A percentile compares a stretch with the other conserved stretches of the same genome.
These are phyloP conservation scores for Camelus dromedarius DNA, from an alignment of 2,113 vertebrate genomes.

Conservation along the genomic window DNA sequence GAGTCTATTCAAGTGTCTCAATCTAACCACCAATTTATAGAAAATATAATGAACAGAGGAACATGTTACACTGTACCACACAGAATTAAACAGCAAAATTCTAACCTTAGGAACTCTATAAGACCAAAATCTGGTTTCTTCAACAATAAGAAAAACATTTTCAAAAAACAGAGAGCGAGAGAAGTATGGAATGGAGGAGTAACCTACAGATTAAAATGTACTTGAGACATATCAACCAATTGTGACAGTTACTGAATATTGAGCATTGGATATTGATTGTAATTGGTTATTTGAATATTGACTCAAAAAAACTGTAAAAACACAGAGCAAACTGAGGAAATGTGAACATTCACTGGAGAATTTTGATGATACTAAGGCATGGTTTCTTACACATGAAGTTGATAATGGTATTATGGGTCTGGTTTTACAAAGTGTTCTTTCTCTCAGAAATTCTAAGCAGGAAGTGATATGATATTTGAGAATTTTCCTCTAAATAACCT, in stretches of 20 bases:
- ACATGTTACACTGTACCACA: not conserved
- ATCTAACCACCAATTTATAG: not conserved
- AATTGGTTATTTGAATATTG: not conserved
- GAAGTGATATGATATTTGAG: not conserved
- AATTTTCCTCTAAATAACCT: not conserved
- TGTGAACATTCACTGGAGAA: not conserved
- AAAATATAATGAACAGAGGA: not conserved
- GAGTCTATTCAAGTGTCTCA: conserved; percentile 32
- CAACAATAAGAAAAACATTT: conserved; percentile 2
- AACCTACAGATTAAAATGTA: not conserved
- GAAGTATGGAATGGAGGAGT: not conserved
- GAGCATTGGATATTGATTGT: not conserved
- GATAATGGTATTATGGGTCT: not conserved
- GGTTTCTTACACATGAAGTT: not conserved
- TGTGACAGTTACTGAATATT: not conserved
- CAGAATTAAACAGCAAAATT: conserved; percentile 21
- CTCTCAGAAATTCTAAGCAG: not conserved
- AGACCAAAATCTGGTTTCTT: not conserved
- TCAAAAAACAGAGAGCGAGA: not conserved
- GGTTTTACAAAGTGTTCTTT: conserved; percentile 11
- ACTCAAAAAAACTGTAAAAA: conserved; percentile 42
- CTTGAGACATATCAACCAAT: not conserved
- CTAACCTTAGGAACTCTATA: not conserved
- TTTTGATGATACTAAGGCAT: not conserved
- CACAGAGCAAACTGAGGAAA: not conserved